Base-by-base conservation (phyloP, 2,888 invertebrate genomes). In the Hemistola chrysoprasaria region DNA sequence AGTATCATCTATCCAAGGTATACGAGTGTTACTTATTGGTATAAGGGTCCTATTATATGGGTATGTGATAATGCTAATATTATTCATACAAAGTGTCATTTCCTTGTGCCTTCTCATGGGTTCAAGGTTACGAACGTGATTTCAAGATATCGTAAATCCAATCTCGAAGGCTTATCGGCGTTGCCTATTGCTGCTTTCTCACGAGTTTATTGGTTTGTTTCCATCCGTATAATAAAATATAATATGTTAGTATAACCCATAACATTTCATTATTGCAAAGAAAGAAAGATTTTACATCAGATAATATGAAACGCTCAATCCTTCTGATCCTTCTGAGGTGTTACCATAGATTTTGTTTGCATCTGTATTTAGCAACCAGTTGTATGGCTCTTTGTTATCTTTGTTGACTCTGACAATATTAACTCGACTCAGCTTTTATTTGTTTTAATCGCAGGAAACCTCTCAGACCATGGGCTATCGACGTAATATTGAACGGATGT, bases 41-140 rank as follows among this genome's bases (percentile, higher is more conserved):
- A 8, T 24, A 8, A 8, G 24, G 8, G 4, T 3, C 4, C 4
- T 8, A 24, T 8, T 8, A 24, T 8, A 24, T n/a, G 16, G 16
- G 16, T 4, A 2, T 16, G 6, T 22, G 22, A 8, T 22, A 22
- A 22, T 1, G 9, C 4, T 24, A 53, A 57, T 59, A 71, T 62
- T 57, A 60, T 66, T 57, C 52, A 56, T 53, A 53, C 54, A 62
- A 73, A 62, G 76, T 79, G 79, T 72, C 73, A 79, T 77, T 78
- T 81, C 71, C 74, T n/a, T n/a, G n/a, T n/a, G n/a, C n/a, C n/a
- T 78, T 71, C 72, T 66, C 77, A 69, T 61, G 68, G 72, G 78
- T 80, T 84, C 81, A 86, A 82, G 83, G 83, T 80, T 79, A 77
- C 61, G 62, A 74, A 78, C 83, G 79, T 84, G 81, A 82, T 81